phyloP scores from a whole-genome alignment of 2,113 vertebrate genomes.

The Cathartes aura region DNA sequence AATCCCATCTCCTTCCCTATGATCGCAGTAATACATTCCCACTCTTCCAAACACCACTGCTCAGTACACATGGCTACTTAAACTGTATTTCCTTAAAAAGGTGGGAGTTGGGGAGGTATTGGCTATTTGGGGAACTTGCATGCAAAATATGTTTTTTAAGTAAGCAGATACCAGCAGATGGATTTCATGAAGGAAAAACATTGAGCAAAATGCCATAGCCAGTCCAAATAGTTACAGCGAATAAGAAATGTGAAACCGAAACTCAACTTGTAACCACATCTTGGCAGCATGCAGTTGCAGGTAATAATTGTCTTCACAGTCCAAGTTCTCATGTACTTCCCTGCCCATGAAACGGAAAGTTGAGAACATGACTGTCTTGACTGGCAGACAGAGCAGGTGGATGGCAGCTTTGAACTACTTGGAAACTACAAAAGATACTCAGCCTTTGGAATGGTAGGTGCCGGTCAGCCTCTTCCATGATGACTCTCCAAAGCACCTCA shows the following conservation, averaged over 20 bases:
- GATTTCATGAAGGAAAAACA: slow-evolving; percentile 21
- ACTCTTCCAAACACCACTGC: neutral
- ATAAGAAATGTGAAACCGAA: neutral
- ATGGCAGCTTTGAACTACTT: neutral
- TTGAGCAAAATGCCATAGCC: neutral
- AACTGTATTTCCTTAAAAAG: neutral
- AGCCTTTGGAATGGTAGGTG: neutral
- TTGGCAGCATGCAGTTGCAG: neutral
- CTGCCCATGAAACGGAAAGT: neutral
- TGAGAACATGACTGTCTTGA: neutral
- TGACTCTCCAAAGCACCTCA: neutral
- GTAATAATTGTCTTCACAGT: neutral
- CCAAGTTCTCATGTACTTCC: neutral
- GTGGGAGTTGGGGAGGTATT: neutral
- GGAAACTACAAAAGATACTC: neutral
- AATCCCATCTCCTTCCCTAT: neutral
- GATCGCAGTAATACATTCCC: neutral
- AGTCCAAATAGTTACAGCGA: neutral
- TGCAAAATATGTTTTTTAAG: neutral
- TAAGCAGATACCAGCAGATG: neutral
- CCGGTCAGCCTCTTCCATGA: neutral
- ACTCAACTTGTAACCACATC: neutral
- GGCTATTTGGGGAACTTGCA: neutral
- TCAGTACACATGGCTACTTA: neutral
- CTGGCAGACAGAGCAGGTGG: neutral